A percentile compares a stretch with the other conserved stretches of the same genome.
phyloP scores from a whole-genome alignment of 2,797 vertebrate genomes.

The Poeciliopsis gracilis region DNA sequence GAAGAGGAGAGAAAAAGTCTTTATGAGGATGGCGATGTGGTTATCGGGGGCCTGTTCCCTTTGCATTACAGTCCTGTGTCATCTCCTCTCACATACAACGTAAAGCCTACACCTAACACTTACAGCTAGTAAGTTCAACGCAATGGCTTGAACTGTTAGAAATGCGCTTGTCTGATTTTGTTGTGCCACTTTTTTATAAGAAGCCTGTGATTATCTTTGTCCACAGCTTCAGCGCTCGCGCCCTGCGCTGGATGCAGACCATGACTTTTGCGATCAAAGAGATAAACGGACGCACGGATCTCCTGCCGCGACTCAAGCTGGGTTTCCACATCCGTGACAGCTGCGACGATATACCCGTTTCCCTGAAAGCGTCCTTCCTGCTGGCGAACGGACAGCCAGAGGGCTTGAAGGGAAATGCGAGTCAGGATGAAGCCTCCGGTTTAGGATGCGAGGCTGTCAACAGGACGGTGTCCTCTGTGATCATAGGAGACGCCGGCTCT shows the following conservation, averaged over 20 bases:
- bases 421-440: background rate
- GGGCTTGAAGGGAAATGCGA: background rate
- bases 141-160: background rate
- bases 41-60: constrained; percentile 78
- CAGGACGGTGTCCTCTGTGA: constrained; percentile 62
- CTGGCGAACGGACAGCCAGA: constrained; percentile 73
- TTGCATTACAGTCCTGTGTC: constrained; percentile 70
- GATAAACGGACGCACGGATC: constrained; percentile 70
- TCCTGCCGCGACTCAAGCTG: constrained; percentile 72
- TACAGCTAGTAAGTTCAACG: constrained; percentile 71
- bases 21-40: constrained; percentile 73
- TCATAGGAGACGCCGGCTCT: constrained; percentile 77
- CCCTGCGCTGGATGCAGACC: constrained; percentile 77
- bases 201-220: constrained; percentile 8
- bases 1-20: constrained; percentile 63
- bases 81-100: constrained; percentile 51
- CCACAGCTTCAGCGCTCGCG: constrained; percentile 72
- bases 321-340: constrained; percentile 79
- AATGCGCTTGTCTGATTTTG: background rate
- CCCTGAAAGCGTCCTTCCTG: constrained; percentile 66
- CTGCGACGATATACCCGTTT: constrained; percentile 68
- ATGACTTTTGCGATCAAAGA: constrained; percentile 79
- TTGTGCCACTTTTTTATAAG: background rate
- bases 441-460: constrained; percentile 48
- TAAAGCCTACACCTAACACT: constrained; percentile 56